Conservation (phyloP, 2,888 invertebrate genomes). For the Drosophila pullipes region DNA sequence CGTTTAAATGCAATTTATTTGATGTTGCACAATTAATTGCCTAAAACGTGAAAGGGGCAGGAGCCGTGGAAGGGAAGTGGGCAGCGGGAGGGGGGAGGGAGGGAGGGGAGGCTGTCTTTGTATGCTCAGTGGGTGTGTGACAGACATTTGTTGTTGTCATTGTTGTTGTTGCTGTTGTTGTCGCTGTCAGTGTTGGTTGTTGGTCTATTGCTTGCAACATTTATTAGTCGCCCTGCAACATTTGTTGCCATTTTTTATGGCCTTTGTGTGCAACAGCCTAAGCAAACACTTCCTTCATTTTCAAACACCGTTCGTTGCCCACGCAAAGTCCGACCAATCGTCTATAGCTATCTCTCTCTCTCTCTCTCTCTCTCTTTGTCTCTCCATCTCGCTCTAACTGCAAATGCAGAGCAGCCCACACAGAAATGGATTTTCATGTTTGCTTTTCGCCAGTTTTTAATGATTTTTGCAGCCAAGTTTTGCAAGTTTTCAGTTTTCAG, state of each 20-base stretch:
- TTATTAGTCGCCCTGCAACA: slow-evolving; percentile 73
- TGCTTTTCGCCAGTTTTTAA: slow-evolving; percentile 42
- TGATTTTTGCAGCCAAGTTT: slow-evolving; percentile 53
- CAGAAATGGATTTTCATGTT: slow-evolving; percentile 36
- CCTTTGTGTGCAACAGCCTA: slow-evolving; percentile 48
- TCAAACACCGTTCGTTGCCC: slow-evolving; percentile 45
- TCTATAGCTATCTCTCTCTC: neutral
- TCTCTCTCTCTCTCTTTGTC: no score
- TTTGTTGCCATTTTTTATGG: slow-evolving; percentile 76
- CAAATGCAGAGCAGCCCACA: slow-evolving; percentile 15
- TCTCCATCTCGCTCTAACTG: neutral
- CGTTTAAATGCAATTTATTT: slow-evolving; percentile 75
- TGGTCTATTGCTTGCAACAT: slow-evolving; percentile 56
- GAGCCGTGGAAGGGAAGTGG: neutral
- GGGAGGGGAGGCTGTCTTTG: slow-evolving; percentile 15
- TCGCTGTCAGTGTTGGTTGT: slow-evolving; percentile 13
- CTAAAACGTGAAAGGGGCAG: slow-evolving; percentile 40
- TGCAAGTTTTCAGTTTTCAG: slow-evolving; percentile 8
- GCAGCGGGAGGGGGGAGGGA: no score
- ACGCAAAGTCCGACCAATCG: slow-evolving; percentile 49
- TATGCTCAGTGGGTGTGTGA: slow-evolving; percentile 59
- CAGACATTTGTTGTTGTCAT: slow-evolving; percentile 51
- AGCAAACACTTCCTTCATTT: slow-evolving; percentile 70
- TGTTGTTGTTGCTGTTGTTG: slow-evolving; percentile 31
- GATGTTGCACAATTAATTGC: slow-evolving; percentile 80